Evolutionary conservation across 2,113 vertebrate species (phyloP).

Genomic region (Ammodytes dubius): DNA sequence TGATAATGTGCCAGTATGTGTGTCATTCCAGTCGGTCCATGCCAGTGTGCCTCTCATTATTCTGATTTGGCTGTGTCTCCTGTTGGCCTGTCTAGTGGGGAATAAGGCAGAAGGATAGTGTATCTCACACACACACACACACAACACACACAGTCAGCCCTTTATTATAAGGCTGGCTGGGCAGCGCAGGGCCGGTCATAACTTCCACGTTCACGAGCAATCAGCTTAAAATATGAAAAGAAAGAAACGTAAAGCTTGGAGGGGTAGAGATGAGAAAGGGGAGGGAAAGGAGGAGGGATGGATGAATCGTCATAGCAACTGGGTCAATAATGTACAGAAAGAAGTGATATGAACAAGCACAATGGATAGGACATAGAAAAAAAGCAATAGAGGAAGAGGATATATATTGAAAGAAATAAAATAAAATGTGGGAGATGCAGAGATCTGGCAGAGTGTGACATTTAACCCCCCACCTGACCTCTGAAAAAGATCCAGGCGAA

Average conservation of each 20-base stretch:
- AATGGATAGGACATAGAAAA: background rate
- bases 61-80: conserved; percentile 81
- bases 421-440: conserved; percentile 4
- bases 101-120: conserved; percentile 76
- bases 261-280: conserved; percentile 13
- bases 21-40: conserved; percentile 76
- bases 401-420: background rate
- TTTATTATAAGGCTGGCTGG: conserved; percentile 78
- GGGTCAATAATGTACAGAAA: conserved; percentile 3
- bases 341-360: background rate
- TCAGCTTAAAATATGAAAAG: conserved; percentile 58
- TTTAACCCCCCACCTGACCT: conserved; percentile 59
- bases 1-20: conserved; percentile 65
- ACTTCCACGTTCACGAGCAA: conserved; percentile 72
- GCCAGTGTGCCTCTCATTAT: conserved; percentile 83
- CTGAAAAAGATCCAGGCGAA: conserved; percentile 31
- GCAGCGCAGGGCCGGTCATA: conserved; percentile 65
- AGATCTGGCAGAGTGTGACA: conserved; percentile 48
- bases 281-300: conserved; percentile 18
- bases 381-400: background rate
- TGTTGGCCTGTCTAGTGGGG: conserved; percentile 78
- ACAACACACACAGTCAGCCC: conserved; percentile 33
- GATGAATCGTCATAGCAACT: conserved; percentile 26
- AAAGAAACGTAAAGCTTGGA: conserved; percentile 44
- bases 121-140: conserved; percentile 61